Evolutionary conservation across 2,113 vertebrate species (phyloP), one percentile per base, ranked within the genome.

Genomic region (Piprites chloris): DNA sequence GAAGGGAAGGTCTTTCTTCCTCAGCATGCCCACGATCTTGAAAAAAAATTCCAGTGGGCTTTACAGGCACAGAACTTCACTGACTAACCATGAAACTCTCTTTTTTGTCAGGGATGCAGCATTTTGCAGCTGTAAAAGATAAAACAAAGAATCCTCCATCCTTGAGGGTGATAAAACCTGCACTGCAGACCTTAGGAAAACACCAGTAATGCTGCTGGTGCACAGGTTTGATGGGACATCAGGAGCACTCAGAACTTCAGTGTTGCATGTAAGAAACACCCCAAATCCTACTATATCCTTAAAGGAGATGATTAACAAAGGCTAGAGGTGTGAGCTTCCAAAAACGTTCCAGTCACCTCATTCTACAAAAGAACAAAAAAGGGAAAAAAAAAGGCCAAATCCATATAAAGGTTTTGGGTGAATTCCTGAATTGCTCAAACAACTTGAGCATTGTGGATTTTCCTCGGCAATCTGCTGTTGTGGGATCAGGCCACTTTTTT

Each of bases 151-250:
- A 19, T 27, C 9, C 18, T 78, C 37, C 27, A 8, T 53, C 72
- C 27, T 52, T 73, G 49, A 62, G 10, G n/a, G 16, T 14, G 28
- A 62, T 41, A 37, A 82, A 62, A 24, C 8, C 30, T 44, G 12
- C 8, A 33, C 30, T 1, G 4, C 39, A 73, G 37, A 32, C n/a
- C 14, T 67, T 61, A 32, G 78, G 32, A 53, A 75, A 81, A 69
- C 9, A 12, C 6, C 4, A 0, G 0, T 17, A 2, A 0, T 49
- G 30, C 37, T 65, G 41, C 18, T 33, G 55, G 11, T 7, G 4
- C 3, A 0, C 20, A 39, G 53, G 5, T 87, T 93, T 78, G 49
- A 6, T n/a, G 22, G 55, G 55, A 28, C 19, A 56, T 11, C 1
- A 1, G 44, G 23, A 80, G 11, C 3, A 18, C 58, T 53, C 12